These are phyloP conservation scores for Phalera bucephala DNA, from an alignment of 2,888 invertebrate genomes.

Conservation along the genomic window DNA sequence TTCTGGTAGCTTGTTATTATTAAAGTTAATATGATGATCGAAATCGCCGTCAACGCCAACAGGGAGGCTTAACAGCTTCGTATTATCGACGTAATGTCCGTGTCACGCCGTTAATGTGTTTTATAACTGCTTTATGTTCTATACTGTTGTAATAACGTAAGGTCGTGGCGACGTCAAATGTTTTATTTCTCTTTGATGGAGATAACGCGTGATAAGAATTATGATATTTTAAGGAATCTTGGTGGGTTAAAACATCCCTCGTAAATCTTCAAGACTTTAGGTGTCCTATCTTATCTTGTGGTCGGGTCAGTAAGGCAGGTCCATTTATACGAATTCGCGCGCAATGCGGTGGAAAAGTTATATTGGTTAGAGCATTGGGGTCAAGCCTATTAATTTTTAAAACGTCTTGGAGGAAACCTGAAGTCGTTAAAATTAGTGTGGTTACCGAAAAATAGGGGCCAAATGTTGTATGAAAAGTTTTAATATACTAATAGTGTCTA, in stretches of 20 bases:
- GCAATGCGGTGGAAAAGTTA: conserved; percentile 2
- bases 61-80: conserved; percentile 1
- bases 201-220: not conserved
- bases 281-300: no score
- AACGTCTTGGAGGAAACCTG: not conserved
- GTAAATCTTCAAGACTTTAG: not conserved
- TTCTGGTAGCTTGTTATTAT: conserved; percentile 1
- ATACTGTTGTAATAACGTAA: conserved; percentile 3
- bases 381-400: conserved; percentile 1
- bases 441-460: no score
- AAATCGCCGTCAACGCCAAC: not conserved
- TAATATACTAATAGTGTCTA: no score
- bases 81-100: conserved; percentile 1
- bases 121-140: conserved; percentile 6
- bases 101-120: conserved; percentile 7
- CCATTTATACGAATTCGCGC: conserved; percentile 1
- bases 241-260: not conserved
- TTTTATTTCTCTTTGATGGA: conserved; percentile 17
- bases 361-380: not conserved
- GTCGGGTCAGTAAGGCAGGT: not conserved
- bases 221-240: not conserved
- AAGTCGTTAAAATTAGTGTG: no score
- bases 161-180: conserved; percentile 1
- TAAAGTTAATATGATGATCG: conserved; percentile 1
- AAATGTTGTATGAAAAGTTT: no score